A percentile compares a stretch with the other conserved stretches of the same genome.
Evolutionary conservation across 2,113 vertebrate species (phyloP).

Genomic region (Microcebus tavaratra): DNA sequence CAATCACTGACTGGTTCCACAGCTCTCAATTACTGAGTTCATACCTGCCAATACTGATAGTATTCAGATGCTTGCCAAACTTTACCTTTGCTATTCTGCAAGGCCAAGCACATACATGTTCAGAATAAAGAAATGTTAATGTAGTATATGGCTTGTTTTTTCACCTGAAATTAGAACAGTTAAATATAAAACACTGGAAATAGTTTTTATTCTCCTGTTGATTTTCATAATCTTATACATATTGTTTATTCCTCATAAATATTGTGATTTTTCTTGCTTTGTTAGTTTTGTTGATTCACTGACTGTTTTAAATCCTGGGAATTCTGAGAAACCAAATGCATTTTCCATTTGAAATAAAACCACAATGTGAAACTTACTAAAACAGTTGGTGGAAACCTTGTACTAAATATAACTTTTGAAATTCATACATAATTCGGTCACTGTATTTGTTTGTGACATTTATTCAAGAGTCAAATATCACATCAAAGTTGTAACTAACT

Average conservation of each 20-base stretch:
- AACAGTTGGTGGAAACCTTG: constrained; percentile 53
- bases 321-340: constrained; percentile 43
- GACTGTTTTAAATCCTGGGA: constrained; percentile 57
- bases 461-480: constrained; percentile 63
- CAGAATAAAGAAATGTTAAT: neutral
- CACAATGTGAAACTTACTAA: constrained; percentile 35
- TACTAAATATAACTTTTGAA: constrained; percentile 72
- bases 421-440: constrained; percentile 65
- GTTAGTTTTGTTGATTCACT: constrained; percentile 28
- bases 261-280: constrained; percentile 27
- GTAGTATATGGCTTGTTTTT: neutral
- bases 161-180: neutral
- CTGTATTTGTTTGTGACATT: constrained; percentile 63
- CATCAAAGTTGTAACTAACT: constrained; percentile 66
- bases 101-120: neutral
- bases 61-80: neutral
- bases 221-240: neutral
- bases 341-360: constrained; percentile 69
- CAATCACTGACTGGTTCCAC: neutral
- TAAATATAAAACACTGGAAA: neutral
- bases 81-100: neutral
- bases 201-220: neutral
- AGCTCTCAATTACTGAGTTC: neutral
- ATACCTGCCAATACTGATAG: neutral
- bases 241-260: neutral